phyloP scores from a whole-genome alignment of 2,113 vertebrate genomes.

The Pluvialis apricaria region DNA sequence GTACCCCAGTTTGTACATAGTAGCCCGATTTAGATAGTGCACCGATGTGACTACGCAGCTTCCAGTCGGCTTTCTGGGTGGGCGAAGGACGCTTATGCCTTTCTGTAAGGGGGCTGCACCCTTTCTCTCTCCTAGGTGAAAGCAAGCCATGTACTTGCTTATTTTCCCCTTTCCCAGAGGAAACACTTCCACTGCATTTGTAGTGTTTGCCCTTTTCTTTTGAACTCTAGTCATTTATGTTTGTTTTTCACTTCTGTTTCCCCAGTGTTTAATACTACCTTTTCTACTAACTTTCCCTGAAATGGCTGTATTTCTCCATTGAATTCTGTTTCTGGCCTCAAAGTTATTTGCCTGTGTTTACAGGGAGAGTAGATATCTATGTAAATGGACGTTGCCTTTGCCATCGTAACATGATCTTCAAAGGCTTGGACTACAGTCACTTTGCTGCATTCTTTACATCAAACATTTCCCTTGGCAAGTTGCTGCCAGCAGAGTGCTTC shows the following conservation, averaged over 20 bases:
- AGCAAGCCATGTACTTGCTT: neutral
- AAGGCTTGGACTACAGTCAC: neutral
- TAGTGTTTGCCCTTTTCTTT: neutral
- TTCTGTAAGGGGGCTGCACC: neutral
- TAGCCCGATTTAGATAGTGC: neutral
- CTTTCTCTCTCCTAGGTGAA: neutral
- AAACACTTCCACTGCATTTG: neutral
- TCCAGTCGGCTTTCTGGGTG: neutral
- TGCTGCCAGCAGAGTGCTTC: neutral
- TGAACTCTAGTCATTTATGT: neutral
- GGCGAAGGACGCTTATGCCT: neutral
- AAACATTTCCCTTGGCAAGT: neutral
- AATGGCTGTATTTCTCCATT: neutral
- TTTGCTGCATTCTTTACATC: slow-evolving; percentile 46
- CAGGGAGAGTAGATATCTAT: slow-evolving; percentile 16
- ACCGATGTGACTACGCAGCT: neutral
- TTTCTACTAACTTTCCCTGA: neutral
- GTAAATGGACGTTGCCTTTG: neutral
- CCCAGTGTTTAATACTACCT: neutral
- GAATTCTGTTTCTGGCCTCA: neutral
- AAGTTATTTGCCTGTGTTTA: slow-evolving; percentile 47
- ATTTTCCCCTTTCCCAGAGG: neutral
- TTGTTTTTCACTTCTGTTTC: neutral
- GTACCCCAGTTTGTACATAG: neutral
- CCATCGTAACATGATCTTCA: slow-evolving; percentile 38